These are phyloP conservation scores for Alloplasta piceator DNA, from an alignment of 2,888 invertebrate species.

Conservation along the genomic window DNA sequence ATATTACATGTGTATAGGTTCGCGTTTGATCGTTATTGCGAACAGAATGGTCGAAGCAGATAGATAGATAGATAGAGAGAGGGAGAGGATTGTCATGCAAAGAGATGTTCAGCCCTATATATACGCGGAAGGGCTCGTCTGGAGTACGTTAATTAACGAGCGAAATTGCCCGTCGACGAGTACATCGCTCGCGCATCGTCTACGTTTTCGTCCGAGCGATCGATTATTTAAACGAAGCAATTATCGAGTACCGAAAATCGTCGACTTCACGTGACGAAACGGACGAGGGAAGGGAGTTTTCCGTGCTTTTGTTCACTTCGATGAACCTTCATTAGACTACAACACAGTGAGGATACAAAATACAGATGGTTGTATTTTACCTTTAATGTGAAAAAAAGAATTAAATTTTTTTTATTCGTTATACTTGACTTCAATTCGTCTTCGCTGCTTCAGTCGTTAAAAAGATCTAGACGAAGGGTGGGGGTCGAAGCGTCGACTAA, in stretches of 20 bases:
- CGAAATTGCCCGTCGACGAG: constrained; percentile 63
- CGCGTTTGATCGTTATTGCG: constrained; percentile 25
- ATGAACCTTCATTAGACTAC: constrained; percentile 7
- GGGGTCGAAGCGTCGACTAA: no score
- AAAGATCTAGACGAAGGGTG: constrained; percentile 16
- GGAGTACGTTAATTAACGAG: constrained; percentile 65
- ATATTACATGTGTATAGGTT: not conserved
- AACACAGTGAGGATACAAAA: constrained; percentile 17
- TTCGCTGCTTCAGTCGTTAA: no score
- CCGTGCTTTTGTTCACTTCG: constrained; percentile 35
- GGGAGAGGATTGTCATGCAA: not conserved
- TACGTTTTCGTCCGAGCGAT: constrained; percentile 61
- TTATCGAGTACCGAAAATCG: constrained; percentile 61
- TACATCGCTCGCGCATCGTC: constrained; percentile 55
- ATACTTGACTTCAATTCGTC: no score
- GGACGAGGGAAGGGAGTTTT: constrained; percentile 28
- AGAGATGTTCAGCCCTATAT: no score
- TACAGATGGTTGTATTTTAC: not conserved
- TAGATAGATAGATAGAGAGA: constrained; percentile 55
- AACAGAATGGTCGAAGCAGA: constrained; percentile 23
- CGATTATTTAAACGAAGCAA: constrained; percentile 60
- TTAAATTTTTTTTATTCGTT: no score
- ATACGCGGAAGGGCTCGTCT: constrained; percentile 14
- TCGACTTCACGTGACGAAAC: constrained; percentile 9
- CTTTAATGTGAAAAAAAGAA: not conserved